Evolutionary conservation across 2,113 vertebrate genomes (phyloP), one percentile per base, ranked within the genome.

Genomic region (Aegotheles bennettii): DNA sequence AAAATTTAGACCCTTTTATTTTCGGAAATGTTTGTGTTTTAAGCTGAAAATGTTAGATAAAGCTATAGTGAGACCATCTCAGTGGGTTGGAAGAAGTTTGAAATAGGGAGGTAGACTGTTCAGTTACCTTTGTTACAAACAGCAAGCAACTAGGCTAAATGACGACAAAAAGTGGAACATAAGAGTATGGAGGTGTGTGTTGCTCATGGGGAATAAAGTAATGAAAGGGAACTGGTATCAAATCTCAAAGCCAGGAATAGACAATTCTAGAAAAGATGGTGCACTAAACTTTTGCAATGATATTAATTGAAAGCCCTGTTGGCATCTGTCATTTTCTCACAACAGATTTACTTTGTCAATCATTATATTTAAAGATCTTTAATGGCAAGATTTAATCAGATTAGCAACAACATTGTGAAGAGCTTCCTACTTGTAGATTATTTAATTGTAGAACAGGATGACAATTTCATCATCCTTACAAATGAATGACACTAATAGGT

Each of bases 341-440:
- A 87, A 64, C 50, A 84, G 9, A 2, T 75, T 94, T 91, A 29
- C 14, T 68, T 87, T 93, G 56, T 85, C 78, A 91, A 12, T 94
- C 69, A 84, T 54, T 63, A 54, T 64, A 78, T 87, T 93, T 95
- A 84, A 68, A 94, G 35, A 1, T 51, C 47, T 87, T 93, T 63
- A 75, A 84, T 38, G 28, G 33, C 26, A 70, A 67, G 35, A 48
- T 6, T 75, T 96, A 89, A 89, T 87, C 65, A 94, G 70, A 63
- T 18, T 78, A 47, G 25, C 35, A 91, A 67, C 24, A 79, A 75
- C 25, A 35, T 28, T 82, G 24, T 85, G 48, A 84, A 93, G 64
- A 81, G 14, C 74, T 91, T 96, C 84, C 65, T 94, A 84, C 69
- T 87, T 91, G 75, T 3, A 73, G 19, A 50, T 86, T 80, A 74